Conservation (phyloP, 2,888 invertebrate species). For the Sinopyrophorus schimmeli region DNA sequence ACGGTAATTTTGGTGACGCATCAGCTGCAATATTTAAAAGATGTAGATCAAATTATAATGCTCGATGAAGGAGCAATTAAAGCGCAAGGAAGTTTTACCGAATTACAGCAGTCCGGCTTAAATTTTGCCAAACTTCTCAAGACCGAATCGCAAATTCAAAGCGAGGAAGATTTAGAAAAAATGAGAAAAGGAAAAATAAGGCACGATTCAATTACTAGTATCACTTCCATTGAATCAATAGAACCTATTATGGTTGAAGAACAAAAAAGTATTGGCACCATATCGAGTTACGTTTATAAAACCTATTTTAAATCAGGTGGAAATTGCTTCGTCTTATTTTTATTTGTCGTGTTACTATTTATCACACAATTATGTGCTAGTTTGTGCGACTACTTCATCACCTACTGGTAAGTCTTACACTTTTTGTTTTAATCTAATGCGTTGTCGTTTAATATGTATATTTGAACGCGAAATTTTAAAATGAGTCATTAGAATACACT, state of each 20-base stretch:
- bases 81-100: slow-evolving; percentile 68
- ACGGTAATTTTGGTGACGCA: slow-evolving; percentile 76
- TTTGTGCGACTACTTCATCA: no score
- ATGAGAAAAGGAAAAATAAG: slow-evolving; percentile 39
- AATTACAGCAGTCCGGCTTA: slow-evolving; percentile 69
- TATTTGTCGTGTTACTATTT: no score
- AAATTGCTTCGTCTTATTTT: no score
- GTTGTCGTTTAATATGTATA: no score
- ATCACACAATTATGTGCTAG: no score
- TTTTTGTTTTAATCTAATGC: no score
- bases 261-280: slow-evolving; percentile 60
- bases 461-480: no score
- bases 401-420: no score
- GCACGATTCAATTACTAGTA: neutral
- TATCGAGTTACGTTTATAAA: slow-evolving; percentile 57
- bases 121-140: slow-evolving; percentile 79
- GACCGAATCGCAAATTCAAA: slow-evolving; percentile 28
- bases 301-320: slow-evolving; percentile 72
- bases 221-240: slow-evolving; percentile 38
- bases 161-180: slow-evolving; percentile 44
- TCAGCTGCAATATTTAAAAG: no score
- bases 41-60: slow-evolving; percentile 60
- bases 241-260: slow-evolving; percentile 56
- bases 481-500: no score
- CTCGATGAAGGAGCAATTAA: slow-evolving; percentile 61